Evolutionary conservation across 2,113 vertebrate species (phyloP).

Genomic region (Bubo blakistoni): DNA sequence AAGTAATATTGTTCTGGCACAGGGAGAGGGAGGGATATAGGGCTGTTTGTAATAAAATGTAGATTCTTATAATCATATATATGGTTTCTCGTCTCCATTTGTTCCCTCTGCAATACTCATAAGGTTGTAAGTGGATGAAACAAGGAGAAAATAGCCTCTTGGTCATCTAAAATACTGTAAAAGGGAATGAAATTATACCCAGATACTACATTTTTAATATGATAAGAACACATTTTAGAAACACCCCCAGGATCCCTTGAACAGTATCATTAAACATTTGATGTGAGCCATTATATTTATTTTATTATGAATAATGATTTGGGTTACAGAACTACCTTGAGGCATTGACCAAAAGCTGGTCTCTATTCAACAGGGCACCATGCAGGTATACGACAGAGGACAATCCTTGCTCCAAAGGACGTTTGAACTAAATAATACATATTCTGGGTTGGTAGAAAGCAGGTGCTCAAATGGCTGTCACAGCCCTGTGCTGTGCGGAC

Average conservation of each 20-base stretch:
- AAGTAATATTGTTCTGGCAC: neutral
- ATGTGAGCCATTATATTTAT: neutral
- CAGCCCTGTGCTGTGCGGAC: neutral
- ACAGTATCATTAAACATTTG: neutral
- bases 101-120: neutral
- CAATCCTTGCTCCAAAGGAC: neutral
- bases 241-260: neutral
- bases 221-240: neutral
- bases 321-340: neutral
- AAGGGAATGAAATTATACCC: neutral
- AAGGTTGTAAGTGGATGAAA: neutral
- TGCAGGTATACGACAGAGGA: neutral
- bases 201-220: constrained; percentile 2
- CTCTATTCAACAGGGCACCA: neutral
- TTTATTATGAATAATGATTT: constrained; percentile 15
- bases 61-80: neutral
- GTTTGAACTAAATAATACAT: neutral
- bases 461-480: neutral
- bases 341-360: neutral
- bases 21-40: neutral
- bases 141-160: neutral
- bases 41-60: neutral
- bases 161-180: neutral
- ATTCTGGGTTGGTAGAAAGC: neutral
- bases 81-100: neutral